phyloP scores from a whole-genome alignment of 2,113 vertebrate species.

The Coptodon bakossiorum region DNA sequence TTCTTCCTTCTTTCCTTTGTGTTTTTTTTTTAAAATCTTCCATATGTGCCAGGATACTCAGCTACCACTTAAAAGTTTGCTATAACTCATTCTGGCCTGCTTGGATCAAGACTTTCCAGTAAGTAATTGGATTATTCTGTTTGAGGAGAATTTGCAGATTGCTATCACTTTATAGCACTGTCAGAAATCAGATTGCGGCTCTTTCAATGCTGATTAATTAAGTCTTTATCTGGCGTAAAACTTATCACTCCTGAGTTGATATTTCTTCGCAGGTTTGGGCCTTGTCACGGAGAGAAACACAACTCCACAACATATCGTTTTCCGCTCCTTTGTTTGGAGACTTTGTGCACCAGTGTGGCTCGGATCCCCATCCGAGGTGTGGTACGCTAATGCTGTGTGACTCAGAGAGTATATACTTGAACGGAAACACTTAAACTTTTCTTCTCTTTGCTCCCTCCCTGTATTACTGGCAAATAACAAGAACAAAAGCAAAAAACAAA shows the following conservation, averaged over 20 bases:
- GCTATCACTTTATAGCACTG: background rate
- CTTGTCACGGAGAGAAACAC: background rate
- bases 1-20: background rate
- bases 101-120: background rate
- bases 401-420: background rate
- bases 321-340: slow-evolving; percentile 5
- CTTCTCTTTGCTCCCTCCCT: slow-evolving; percentile 26
- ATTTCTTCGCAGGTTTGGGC: background rate
- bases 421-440: background rate
- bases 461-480: slow-evolving; percentile 26
- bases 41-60: background rate
- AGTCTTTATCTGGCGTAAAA: background rate
- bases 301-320: background rate
- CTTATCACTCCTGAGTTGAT: background rate
- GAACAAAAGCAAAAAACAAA: slow-evolving; percentile 22
- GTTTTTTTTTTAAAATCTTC: background rate
- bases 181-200: background rate
- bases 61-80: background rate
- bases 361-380: background rate
- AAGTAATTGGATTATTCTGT: slow-evolving; percentile 7
- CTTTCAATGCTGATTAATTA: background rate
- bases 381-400: background rate
- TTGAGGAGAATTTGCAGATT: background rate
- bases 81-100: background rate
- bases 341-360: background rate